Conservation (phyloP, 2,113 vertebrate genomes). For the Lichenostomus cassidix region DNA sequence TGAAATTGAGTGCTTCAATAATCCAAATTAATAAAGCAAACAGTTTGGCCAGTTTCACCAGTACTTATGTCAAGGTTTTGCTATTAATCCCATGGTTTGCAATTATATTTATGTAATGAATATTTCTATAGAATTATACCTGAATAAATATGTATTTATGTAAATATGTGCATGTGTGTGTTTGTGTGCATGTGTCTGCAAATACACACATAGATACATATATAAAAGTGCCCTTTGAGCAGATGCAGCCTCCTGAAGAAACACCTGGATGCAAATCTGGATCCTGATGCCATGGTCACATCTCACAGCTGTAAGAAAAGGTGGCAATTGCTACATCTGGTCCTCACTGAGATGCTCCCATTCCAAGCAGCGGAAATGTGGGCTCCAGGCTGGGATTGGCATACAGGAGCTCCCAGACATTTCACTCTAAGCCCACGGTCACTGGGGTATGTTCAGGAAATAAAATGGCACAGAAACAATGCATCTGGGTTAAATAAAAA, state of each 20-base stretch:
- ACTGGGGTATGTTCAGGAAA: background rate
- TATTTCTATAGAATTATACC: background rate
- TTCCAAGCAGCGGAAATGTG: background rate
- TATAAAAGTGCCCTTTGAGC: background rate
- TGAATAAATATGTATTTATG: background rate
- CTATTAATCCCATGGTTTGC: background rate
- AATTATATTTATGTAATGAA: background rate
- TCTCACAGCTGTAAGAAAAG: background rate
- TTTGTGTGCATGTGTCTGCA: background rate
- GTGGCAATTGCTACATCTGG: background rate
- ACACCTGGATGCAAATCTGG: background rate
- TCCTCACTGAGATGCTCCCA: background rate
- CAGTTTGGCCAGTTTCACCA: background rate
- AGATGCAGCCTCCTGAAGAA: background rate
- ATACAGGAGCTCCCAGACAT: background rate
- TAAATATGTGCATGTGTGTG: no score
- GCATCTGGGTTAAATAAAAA: slow-evolving; percentile 22
- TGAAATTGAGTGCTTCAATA: background rate
- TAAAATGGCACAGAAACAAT: slow-evolving; percentile 18
- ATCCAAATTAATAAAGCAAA: background rate
- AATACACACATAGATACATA: no score
- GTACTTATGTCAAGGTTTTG: background rate
- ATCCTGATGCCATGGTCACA: no score
- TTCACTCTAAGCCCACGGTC: background rate
- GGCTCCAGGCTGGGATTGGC: background rate